phyloP scores from a whole-genome alignment of 2,113 vertebrate species.

The Poeciliopsis prolifica region DNA sequence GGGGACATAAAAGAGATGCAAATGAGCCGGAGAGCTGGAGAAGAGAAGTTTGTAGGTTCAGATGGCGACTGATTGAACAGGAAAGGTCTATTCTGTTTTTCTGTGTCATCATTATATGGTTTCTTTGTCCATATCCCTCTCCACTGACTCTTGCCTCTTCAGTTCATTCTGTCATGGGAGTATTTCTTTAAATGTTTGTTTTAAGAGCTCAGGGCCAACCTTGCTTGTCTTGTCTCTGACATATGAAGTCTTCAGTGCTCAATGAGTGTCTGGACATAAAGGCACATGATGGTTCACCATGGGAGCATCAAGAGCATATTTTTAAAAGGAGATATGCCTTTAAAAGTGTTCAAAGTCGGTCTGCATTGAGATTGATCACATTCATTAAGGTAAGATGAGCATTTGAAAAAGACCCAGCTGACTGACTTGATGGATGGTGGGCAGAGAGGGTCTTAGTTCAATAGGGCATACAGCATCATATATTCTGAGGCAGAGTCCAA shows the following conservation, averaged over 20 bases:
- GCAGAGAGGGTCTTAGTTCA: constrained; percentile 47
- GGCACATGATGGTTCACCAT: constrained; percentile 48
- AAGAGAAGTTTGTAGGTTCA: constrained; percentile 57
- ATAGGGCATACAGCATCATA: constrained; percentile 36
- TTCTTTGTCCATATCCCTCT: constrained; percentile 54
- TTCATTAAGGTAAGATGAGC: constrained; percentile 66
- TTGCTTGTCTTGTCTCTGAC: constrained; percentile 34
- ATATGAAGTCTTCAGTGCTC: constrained; percentile 29
- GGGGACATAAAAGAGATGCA: constrained; percentile 75
- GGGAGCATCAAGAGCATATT: constrained; percentile 18
- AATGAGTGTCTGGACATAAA: constrained; percentile 30
- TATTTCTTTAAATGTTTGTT: constrained; percentile 45
- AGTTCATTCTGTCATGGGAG: constrained; percentile 16
- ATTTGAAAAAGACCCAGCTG: constrained; percentile 58
- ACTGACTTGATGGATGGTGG: constrained; percentile 60
- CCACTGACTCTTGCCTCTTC: constrained; percentile 30
- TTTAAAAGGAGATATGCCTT: constrained; percentile 24
- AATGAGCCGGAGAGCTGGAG: constrained; percentile 53
- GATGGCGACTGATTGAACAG: constrained; percentile 65
- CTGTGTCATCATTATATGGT: constrained; percentile 33
- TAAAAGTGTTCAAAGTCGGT: constrained; percentile 40
- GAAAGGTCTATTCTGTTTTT: constrained; percentile 65
- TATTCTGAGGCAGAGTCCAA: constrained; percentile 52
- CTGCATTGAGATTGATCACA: constrained; percentile 62
- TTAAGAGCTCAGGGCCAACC: constrained; percentile 30